Conservation (phyloP, 2,888 invertebrate genomes). For the Calephelis perditalis region DNA sequence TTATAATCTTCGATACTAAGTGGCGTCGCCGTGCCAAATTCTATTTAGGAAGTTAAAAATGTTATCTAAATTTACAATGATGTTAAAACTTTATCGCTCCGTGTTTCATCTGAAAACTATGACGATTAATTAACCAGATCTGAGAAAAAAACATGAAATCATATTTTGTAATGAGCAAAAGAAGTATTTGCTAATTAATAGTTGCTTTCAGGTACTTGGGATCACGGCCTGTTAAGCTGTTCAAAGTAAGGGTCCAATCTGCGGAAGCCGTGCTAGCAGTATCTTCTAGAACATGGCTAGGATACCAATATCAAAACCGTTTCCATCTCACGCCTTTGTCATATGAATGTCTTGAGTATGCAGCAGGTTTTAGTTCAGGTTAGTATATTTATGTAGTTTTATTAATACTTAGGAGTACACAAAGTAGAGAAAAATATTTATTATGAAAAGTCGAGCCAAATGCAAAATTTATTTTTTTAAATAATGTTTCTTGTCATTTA, state of each 20-base stretch:
- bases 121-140: constrained; percentile 75
- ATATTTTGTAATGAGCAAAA: not conserved
- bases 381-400: constrained; percentile 17
- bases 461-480: no score
- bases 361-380: constrained; percentile 94
- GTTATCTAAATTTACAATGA: constrained; percentile 42
- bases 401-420: not conserved
- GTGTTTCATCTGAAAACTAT: constrained; percentile 80
- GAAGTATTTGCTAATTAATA: not conserved
- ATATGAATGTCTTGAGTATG: constrained; percentile 97
- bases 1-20: no score
- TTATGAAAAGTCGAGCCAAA: no score
- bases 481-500: no score
- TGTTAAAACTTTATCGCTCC: constrained; percentile 67
- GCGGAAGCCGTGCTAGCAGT: constrained; percentile 98
- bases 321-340: constrained; percentile 97
- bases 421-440: not conserved
- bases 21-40: no score
- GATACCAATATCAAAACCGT: constrained; percentile 98
- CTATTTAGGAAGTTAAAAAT: no score
- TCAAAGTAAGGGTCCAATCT: constrained; percentile 96
- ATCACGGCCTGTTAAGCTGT: constrained; percentile 96
- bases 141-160: constrained; percentile 40
- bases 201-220: constrained; percentile 86
- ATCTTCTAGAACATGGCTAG: constrained; percentile 98